Base-by-base conservation (phyloP, 1,140 invertebrate species). In the Papilio aristodemus region DNA sequence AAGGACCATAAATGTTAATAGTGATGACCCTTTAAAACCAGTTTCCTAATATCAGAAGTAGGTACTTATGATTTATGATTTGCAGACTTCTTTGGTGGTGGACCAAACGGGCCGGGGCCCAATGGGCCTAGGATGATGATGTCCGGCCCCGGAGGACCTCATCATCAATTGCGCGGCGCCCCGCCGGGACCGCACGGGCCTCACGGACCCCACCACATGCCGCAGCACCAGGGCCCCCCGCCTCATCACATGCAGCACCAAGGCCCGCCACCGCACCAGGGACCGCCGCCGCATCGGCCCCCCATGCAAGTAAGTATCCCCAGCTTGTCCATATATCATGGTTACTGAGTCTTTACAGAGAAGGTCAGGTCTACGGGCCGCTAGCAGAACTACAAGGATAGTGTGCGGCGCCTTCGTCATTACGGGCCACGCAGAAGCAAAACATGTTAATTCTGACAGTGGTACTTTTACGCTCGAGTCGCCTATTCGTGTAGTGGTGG, bases 231-330 rank as follows among this genome's bases (percentile, higher is more conserved):
- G 57, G 90, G 91, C 10, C 90, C 89, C 0, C 90, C 89, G 14
- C 89, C 90, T 17, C 91, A 92, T 60, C 88, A 88, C 38, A 78
- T 89, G 86, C 84, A 80, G 32, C 87, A 87, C 39, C 90, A 90
- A 50, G 89, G 89, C 3, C 86, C 84, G 0, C 89, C 87, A 5
- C 87, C 86, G 8, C 91, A 92, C 71, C 92, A 93, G 72, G 89
- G 91, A 41, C 92, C 92, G 22, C 92, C 92, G 59, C 89, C 94
- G 78, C 94, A 94, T 71, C 94, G 95, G 8, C 95, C 94, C 0
- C 95, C 95, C 1, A 94, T 95, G 93, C 93, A 94, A 79, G 94
- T 94, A 66, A 72, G 19, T 63, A 63, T 74, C 70, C 70, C 67
- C 19, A 60, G 36, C 36, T 14, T 19, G 38, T 9, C 10, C 14